These are phyloP conservation scores for Nymphicus hollandicus DNA, from an alignment of 2,113 vertebrate species.

Conservation along the genomic window DNA sequence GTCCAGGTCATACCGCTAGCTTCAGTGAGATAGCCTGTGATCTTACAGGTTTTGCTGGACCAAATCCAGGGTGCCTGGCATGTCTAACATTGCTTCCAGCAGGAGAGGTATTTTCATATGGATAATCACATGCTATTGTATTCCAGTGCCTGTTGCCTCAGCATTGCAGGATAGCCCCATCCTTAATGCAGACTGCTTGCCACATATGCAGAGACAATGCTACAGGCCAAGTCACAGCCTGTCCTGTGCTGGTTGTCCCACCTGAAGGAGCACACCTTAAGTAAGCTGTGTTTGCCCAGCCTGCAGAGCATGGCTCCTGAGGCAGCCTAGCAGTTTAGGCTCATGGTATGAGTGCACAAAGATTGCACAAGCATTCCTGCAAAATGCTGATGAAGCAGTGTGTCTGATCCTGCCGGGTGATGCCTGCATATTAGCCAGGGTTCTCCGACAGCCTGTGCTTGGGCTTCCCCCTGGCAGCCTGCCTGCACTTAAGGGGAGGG, in stretches of 20 bases:
- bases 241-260: background rate
- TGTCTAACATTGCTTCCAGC: background rate
- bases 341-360: background rate
- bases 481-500: background rate
- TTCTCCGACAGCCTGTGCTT: background rate
- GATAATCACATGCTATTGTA: background rate
- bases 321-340: background rate
- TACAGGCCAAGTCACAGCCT: background rate
- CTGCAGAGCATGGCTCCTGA: background rate
- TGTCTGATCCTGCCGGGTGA: background rate
- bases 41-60: background rate
- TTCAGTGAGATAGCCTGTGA: background rate
- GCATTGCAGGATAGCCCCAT: background rate
- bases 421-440: background rate
- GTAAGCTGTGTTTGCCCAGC: background rate
- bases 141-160: background rate
- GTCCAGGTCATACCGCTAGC: fast-evolving
- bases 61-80: background rate
- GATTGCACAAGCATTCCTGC: background rate
- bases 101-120: background rate
- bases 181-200: background rate
- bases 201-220: background rate
- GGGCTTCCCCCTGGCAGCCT: background rate
- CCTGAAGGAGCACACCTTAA: background rate
- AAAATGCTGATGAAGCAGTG: background rate